phyloP scores from a whole-genome alignment of 1,140 invertebrate species.

The Camponotus floridanus region DNA sequence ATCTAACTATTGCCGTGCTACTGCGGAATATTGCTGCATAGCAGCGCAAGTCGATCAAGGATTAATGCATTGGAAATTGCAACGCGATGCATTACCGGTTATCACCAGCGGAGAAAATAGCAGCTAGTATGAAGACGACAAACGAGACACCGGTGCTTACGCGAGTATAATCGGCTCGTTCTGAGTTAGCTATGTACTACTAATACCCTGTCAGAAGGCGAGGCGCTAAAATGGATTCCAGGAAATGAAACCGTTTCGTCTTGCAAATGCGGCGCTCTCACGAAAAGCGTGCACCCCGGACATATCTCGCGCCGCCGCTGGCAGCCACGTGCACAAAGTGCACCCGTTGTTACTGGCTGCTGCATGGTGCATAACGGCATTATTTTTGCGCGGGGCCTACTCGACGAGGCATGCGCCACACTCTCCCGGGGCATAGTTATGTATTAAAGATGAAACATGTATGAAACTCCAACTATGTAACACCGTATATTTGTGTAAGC shows the following conservation, averaged over 20 bases:
- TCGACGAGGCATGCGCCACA: constrained; percentile 38
- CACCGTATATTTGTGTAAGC: constrained; percentile 54
- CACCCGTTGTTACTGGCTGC: constrained; percentile 56
- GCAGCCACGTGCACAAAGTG: constrained; percentile 63
- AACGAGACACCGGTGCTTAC: constrained; percentile 49
- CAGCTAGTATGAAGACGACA: constrained; percentile 51
- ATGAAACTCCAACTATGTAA: constrained; percentile 60
- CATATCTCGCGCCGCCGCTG: constrained; percentile 64
- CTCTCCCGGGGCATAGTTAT: constrained; percentile 38
- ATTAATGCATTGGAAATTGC: constrained; percentile 33
- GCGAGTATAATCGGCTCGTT: constrained; percentile 57
- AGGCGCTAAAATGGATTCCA: constrained; percentile 73
- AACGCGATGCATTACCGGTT: neutral
- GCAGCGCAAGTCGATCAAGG: neutral
- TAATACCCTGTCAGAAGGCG: constrained; percentile 64
- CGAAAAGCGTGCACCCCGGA: constrained; percentile 61
- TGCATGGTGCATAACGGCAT: constrained; percentile 42
- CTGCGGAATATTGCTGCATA: neutral
- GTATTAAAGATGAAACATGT: constrained; percentile 63
- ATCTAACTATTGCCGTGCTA: neutral
- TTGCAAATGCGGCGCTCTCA: constrained; percentile 72
- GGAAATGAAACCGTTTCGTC: constrained; percentile 75
- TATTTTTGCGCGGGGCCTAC: constrained; percentile 62
- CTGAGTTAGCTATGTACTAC: constrained; percentile 51
- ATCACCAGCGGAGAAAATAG: constrained; percentile 32